phyloP scores from a whole-genome alignment of 2,888 invertebrate species.

The Sicus ferrugineus region DNA sequence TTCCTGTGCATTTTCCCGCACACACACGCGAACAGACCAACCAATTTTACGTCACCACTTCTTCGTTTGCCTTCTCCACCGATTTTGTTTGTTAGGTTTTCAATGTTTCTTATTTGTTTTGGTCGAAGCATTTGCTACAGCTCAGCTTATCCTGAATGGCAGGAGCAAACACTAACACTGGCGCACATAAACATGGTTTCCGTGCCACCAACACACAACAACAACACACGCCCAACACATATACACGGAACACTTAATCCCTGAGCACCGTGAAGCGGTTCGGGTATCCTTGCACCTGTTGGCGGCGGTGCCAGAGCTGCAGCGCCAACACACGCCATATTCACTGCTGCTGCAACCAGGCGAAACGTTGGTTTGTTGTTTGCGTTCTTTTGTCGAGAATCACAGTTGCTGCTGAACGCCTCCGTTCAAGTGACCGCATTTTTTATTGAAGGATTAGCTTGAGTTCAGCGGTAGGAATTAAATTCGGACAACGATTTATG shows the following conservation, averaged over 20 bases:
- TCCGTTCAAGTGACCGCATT: neutral
- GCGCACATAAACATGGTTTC: neutral
- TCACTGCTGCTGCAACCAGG: too few species aligned
- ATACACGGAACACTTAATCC: slow-evolving; percentile 58
- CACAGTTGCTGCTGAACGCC: neutral
- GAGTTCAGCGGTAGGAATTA: slow-evolving; percentile 19
- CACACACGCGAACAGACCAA: neutral
- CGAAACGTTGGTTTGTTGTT: neutral
- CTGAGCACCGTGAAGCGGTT: slow-evolving; percentile 53
- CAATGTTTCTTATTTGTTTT: slow-evolving; percentile 48
- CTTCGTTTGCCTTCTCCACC: neutral
- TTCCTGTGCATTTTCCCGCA: neutral
- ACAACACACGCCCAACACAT: neutral
- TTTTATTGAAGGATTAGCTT: slow-evolving; percentile 26
- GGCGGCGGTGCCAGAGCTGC: neutral
- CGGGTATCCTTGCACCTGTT: slow-evolving; percentile 48
- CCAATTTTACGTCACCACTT: neutral
- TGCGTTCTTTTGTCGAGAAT: slow-evolving; percentile 4
- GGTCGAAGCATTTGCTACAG: slow-evolving; percentile 53
- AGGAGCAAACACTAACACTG: neutral
- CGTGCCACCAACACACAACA: too few species aligned
- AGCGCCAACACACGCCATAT: too few species aligned
- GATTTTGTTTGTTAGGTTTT: slow-evolving; percentile 31
- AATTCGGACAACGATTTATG: slow-evolving; percentile 10
- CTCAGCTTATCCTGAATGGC: neutral